Percentiles rank a stretch among this genome's conserved stretches.
Conservation (phyloP, 1,140 invertebrate genomes). For the Cotesia chilonis region DNA sequence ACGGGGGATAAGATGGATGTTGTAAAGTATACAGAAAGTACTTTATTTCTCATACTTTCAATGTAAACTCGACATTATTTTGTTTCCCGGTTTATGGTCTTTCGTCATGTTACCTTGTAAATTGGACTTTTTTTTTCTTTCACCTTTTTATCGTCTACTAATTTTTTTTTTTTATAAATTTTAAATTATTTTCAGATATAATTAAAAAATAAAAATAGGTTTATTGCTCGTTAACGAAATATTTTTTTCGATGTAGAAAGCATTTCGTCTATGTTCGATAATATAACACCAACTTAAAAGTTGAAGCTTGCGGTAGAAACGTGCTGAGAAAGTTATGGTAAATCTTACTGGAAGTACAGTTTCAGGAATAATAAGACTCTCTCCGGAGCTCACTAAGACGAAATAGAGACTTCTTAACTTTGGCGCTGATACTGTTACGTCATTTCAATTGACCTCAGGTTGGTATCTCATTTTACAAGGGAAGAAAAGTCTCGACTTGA, state of each 20-base stretch:
- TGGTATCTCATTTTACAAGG: not conserved
- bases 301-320: slow-evolving; percentile 47
- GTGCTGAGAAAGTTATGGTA: slow-evolving; percentile 46
- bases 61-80: slow-evolving; percentile 1
- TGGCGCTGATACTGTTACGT: not conserved
- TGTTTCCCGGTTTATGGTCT: not conserved
- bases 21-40: slow-evolving; percentile 35
- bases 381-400: slow-evolving; percentile 7
- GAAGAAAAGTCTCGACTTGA: no score
- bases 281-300: slow-evolving; percentile 36
- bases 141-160: no score
- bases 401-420: slow-evolving; percentile 11
- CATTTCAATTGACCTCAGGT: slow-evolving; percentile 12
- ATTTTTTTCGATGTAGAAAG: slow-evolving; percentile 4
- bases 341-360: slow-evolving; percentile 52
- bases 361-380: slow-evolving; percentile 49
- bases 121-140: no score
- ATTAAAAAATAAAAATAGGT: no score
- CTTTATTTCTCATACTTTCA: not conserved
- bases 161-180: no score
- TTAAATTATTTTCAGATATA: no score
- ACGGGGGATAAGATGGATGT: slow-evolving; percentile 33
- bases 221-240: no score
- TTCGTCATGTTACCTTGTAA: no score
- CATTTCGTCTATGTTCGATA: slow-evolving; percentile 39